Percentiles rank a stretch among this genome's conserved stretches.
Conservation (phyloP, 1,140 invertebrate species). For the Ruditapes philippinarum region DNA sequence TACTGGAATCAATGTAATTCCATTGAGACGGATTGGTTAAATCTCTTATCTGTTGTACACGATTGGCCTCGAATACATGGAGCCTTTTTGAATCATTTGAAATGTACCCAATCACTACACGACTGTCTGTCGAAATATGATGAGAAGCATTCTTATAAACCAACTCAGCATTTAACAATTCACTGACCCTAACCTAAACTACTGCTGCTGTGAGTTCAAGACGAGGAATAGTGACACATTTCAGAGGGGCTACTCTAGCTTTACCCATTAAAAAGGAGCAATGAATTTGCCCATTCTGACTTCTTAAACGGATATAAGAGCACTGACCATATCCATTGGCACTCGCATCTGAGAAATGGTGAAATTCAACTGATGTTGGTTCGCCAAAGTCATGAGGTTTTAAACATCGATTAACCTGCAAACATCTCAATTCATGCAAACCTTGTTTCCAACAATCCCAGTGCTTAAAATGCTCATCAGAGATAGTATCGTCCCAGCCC, state of each 20-base stretch:
- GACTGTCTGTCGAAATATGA: constrained; percentile 63
- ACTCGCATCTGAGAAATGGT: constrained; percentile 77
- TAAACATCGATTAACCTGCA: constrained; percentile 53
- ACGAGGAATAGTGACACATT: constrained; percentile 58
- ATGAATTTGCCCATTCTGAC: constrained; percentile 38
- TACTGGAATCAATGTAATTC: constrained; percentile 34
- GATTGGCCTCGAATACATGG: constrained; percentile 65
- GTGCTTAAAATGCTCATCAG: neutral
- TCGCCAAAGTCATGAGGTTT: constrained; percentile 56
- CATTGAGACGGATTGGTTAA: constrained; percentile 56
- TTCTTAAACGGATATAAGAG: constrained; percentile 67
- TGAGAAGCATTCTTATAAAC: neutral
- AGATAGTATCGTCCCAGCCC: constrained; percentile 64
- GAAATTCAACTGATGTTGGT: constrained; percentile 30
- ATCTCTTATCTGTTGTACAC: constrained; percentile 40
- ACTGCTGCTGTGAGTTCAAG: constrained; percentile 66
- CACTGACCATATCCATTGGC: constrained; percentile 70
- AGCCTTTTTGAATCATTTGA: constrained; percentile 49
- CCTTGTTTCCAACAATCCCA: constrained; percentile 62
- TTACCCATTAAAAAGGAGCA: constrained; percentile 71
- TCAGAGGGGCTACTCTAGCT: constrained; percentile 64
- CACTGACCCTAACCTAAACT: constrained; percentile 50
- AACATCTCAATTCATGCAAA: constrained; percentile 2
- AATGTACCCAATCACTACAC: constrained; percentile 60
- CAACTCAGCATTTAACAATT: constrained; percentile 32